Evolutionary conservation across 2,113 vertebrate genomes (phyloP).

Genomic region (Eira barbara): DNA sequence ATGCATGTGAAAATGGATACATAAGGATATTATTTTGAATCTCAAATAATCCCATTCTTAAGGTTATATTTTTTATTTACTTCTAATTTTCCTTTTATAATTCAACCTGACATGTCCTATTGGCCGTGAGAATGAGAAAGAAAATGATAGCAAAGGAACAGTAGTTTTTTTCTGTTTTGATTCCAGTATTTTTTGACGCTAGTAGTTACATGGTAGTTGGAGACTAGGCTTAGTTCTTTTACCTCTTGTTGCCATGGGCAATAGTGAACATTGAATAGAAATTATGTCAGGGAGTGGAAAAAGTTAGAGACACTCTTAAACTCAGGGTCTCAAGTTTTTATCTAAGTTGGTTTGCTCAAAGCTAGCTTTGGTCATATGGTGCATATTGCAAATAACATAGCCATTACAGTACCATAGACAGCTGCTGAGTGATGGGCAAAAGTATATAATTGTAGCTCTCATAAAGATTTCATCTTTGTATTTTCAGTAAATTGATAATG

Average conservation of each 20-base stretch:
- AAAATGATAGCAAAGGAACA: not conserved
- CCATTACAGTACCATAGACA: not conserved
- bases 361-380: not conserved
- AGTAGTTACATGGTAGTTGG: not conserved
- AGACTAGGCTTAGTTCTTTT: not conserved
- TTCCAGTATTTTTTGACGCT: not conserved
- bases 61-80: constrained; percentile 16
- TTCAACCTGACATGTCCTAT: not conserved
- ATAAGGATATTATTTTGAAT: constrained; percentile 18
- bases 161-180: not conserved
- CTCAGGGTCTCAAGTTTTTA: not conserved
- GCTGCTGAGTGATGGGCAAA: not conserved
- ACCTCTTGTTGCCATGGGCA: not conserved
- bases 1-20: not conserved
- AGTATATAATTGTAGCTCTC: not conserved
- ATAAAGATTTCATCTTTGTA: constrained; percentile 41
- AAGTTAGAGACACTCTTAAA: not conserved
- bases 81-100: constrained; percentile 41
- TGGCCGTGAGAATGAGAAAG: not conserved
- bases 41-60: not conserved
- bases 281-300: not conserved
- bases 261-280: not conserved
- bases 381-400: not conserved
- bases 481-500: constrained; percentile 29
- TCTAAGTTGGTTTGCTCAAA: not conserved